Percentiles rank a stretch among this genome's conserved stretches.
phyloP scores from a whole-genome alignment of 1,140 invertebrate species.

The Brachionus rotundiformis region DNA sequence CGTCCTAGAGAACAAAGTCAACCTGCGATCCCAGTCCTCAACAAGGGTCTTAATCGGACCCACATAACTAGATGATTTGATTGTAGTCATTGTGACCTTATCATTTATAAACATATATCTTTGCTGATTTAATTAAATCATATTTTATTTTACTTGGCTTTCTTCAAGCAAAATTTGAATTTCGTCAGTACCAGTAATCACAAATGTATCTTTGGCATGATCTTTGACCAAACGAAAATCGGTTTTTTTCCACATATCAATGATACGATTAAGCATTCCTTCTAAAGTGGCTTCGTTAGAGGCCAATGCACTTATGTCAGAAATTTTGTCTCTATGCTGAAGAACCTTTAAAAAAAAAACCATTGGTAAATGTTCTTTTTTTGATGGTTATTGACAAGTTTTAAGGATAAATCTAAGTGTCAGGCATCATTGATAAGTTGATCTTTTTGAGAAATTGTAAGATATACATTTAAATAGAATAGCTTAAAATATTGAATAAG shows the following conservation, averaged over 20 bases:
- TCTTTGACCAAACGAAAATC: conserved; percentile 62
- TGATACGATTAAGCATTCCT: conserved; percentile 73
- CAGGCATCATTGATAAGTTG: not conserved
- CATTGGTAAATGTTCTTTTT: not conserved
- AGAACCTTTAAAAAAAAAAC: conserved; percentile 67
- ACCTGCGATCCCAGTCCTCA: conserved; percentile 74
- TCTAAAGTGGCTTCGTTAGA: conserved; percentile 80
- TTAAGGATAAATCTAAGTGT: not conserved
- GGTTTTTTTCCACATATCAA: conserved; percentile 62
- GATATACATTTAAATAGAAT: too few species aligned
- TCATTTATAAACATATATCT: too few species aligned
- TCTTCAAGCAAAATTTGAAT: conserved; percentile 78
- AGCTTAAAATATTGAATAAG: too few species aligned
- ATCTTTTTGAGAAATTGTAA: too few species aligned
- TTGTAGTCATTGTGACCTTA: conserved; percentile 66
- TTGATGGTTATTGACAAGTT: too few species aligned
- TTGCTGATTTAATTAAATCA: not conserved
- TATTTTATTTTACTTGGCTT: conserved; percentile 74
- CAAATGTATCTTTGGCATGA: conserved; percentile 71
- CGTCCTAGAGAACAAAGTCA: conserved; percentile 75
- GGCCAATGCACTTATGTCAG: conserved; percentile 78
- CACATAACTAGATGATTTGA: conserved; percentile 77
- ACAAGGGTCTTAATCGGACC: conserved; percentile 75
- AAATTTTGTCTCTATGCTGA: conserved; percentile 72
- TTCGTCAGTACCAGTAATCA: conserved; percentile 78